Percentiles rank a stretch among this genome's conserved stretches.
Conservation (phyloP, 2,888 invertebrate species). For the Papilio protenor region DNA sequence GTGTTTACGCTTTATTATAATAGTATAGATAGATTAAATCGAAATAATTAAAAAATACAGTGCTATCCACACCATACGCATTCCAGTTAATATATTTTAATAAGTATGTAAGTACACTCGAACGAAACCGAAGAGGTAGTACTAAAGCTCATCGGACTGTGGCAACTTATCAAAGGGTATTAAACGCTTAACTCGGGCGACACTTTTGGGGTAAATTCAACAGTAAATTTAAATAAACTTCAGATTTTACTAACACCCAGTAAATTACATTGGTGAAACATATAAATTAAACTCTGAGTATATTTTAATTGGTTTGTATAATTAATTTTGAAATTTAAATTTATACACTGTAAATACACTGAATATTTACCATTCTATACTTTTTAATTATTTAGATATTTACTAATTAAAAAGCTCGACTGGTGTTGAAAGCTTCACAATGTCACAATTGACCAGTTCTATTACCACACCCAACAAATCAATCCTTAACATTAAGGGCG, state of each 20-base stretch:
- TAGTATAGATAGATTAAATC: no score
- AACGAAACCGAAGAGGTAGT: conserved; percentile 11
- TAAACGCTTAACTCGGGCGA: conserved; percentile 25
- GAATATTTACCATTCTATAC: no score
- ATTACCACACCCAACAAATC: no score
- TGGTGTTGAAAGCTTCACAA: no score
- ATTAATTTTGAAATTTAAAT: background rate
- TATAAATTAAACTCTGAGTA: conserved; percentile 17
- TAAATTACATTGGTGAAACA: conserved; percentile 13
- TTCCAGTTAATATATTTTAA: conserved; percentile 7
- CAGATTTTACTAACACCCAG: conserved; percentile 28
- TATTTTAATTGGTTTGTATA: conserved; percentile 13
- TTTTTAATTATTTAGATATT: no score
- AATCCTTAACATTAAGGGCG: no score
- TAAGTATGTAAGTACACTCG: conserved; percentile 8
- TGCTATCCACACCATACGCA: background rate
- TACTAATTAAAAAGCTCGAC: no score
- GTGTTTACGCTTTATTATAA: no score
- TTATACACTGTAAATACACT: background rate
- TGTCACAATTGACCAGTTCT: no score
- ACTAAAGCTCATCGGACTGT: conserved; percentile 12
- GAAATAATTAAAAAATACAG: no score
- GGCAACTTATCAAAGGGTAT: conserved; percentile 31
- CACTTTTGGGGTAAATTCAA: conserved; percentile 31
- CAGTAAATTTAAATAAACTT: conserved; percentile 33